phyloP scores from a whole-genome alignment of 2,888 invertebrate genomes.

The Arrhopalites spinosus region DNA sequence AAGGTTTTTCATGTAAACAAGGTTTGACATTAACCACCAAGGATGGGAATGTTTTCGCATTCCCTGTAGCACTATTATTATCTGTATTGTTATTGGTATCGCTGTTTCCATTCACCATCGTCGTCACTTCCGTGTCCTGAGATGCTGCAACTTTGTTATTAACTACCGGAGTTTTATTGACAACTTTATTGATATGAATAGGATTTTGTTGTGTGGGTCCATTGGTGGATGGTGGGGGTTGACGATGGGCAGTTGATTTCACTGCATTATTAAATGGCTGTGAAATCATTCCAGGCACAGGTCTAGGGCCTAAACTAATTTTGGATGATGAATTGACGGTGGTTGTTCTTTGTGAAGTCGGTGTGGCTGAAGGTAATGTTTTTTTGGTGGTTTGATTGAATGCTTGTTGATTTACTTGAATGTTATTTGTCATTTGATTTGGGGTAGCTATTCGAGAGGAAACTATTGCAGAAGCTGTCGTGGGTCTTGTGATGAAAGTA shows the following conservation, averaged over 20 bases:
- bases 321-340: background rate
- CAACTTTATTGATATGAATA: background rate
- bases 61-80: conserved; percentile 60
- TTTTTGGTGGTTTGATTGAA: background rate
- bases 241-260: background rate
- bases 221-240: background rate
- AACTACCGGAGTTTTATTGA: background rate
- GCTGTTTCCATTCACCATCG: conserved; percentile 22
- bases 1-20: conserved; percentile 70
- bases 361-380: background rate
- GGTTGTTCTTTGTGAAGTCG: background rate
- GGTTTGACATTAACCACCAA: conserved; percentile 82
- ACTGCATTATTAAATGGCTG: background rate
- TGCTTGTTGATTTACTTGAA: background rate
- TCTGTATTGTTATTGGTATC: conserved; percentile 19
- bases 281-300: background rate
- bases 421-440: background rate
- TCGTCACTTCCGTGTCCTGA: background rate
- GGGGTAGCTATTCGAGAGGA: background rate
- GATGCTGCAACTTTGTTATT: background rate
- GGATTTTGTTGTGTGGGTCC: background rate
- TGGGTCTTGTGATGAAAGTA: background rate
- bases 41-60: conserved; percentile 77
- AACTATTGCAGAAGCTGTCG: background rate
- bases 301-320: background rate